Evolutionary conservation across 2,797 vertebrate species (phyloP).

Genomic region (Enoplosus armatus): DNA sequence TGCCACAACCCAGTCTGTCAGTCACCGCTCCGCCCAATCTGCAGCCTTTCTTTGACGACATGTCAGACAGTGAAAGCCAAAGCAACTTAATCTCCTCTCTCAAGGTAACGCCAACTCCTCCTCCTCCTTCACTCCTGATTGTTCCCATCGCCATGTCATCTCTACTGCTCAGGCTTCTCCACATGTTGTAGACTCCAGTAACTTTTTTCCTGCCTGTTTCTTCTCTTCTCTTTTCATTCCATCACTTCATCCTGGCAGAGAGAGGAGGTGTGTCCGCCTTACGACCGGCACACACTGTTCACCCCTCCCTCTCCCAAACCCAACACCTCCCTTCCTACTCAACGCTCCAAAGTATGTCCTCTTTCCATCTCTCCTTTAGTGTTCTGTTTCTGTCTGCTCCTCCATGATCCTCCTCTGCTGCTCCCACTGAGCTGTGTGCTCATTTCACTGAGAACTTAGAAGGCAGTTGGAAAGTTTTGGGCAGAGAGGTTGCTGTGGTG

Average conservation of each 20-base stretch:
- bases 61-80: constrained; percentile 74
- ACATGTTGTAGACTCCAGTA: constrained; percentile 36
- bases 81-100: constrained; percentile 74
- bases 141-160: constrained; percentile 15
- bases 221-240: constrained; percentile 45
- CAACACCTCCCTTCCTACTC: constrained; percentile 76
- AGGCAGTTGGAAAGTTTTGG: neutral
- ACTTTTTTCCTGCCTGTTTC: constrained; percentile 38
- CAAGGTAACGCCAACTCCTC: constrained; percentile 72
- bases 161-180: constrained; percentile 12
- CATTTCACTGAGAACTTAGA: neutral
- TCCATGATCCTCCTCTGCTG: constrained; percentile 13
- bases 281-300: constrained; percentile 87
- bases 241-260: constrained; percentile 72
- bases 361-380: constrained; percentile 22
- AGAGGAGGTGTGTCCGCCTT: constrained; percentile 82
- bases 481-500: no score
- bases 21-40: constrained; percentile 81
- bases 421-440: neutral
- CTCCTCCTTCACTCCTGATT: neutral
- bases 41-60: constrained; percentile 83
- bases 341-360: constrained; percentile 84
- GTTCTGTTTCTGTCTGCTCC: constrained; percentile 3
- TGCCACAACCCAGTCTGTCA: constrained; percentile 62
- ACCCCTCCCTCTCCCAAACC: constrained; percentile 87